Conservation (phyloP, 2,888 invertebrate genomes). For the Ophion slaviceki region DNA sequence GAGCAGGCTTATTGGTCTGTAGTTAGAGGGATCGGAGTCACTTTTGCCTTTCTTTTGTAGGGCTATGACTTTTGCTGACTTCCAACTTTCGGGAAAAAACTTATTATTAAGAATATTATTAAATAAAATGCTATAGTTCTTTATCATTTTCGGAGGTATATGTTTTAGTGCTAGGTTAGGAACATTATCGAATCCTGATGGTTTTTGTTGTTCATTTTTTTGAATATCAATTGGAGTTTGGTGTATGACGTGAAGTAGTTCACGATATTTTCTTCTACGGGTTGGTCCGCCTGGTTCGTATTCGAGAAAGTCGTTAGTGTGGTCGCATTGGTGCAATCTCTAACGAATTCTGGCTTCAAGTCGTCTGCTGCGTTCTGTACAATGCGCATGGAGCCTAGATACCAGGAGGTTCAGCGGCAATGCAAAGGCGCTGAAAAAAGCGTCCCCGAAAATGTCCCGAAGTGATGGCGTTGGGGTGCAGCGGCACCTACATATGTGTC, state of each 20-base stretch:
- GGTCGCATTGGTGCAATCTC: neutral
- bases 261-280: neutral
- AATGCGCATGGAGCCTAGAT: too few species aligned
- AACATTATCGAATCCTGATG: too few species aligned
- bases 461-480: too few species aligned
- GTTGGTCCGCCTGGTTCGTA: neutral
- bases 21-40: conserved; percentile 50
- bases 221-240: too few species aligned
- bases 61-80: conserved; percentile 68
- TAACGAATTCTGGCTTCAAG: conserved; percentile 29
- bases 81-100: conserved; percentile 71
- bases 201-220: too few species aligned
- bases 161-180: conserved; percentile 60
- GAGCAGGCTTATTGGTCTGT: conserved; percentile 69
- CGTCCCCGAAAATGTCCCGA: too few species aligned
- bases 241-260: conserved; percentile 19
- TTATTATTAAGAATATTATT: conserved; percentile 69
- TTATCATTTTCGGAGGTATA: conserved; percentile 21
- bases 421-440: too few species aligned
- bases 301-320: conserved; percentile 24
- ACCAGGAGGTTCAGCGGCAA: too few species aligned
- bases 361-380: conserved; percentile 8
- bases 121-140: conserved; percentile 36
- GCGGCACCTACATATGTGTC: too few species aligned
- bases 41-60: conserved; percentile 67